Percentiles rank a stretch among this genome's conserved stretches.
These are phyloP conservation scores for Tichodroma muraria DNA, from an alignment of 2,113 vertebrate genomes.

Conservation along the genomic window DNA sequence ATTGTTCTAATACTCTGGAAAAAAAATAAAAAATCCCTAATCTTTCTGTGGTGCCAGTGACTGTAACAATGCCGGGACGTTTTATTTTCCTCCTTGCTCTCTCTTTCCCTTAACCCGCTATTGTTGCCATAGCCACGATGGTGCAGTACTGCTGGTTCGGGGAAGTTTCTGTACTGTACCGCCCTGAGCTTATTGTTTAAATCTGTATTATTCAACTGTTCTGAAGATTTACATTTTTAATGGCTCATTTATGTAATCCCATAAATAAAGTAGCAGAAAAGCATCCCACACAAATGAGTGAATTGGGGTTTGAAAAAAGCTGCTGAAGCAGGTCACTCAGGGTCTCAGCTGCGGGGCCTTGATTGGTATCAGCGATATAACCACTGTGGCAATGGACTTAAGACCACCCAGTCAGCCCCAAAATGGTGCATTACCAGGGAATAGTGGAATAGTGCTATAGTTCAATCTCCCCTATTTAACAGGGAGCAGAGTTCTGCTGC, in stretches of 20 bases:
- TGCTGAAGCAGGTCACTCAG: constrained; percentile 77
- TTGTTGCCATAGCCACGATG: constrained; percentile 77
- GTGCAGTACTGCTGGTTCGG: constrained; percentile 50
- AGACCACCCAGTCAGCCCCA: constrained; percentile 84
- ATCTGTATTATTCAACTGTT: constrained; percentile 81
- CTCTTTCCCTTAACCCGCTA: constrained; percentile 55
- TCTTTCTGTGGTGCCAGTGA: constrained; percentile 71
- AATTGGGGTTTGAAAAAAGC: constrained; percentile 75
- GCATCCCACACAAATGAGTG: constrained; percentile 80
- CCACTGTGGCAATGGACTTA: constrained; percentile 82
- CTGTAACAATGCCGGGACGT: constrained; percentile 57
- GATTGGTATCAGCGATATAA: constrained; percentile 79
- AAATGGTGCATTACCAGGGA: constrained; percentile 77
- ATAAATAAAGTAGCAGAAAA: constrained; percentile 85
- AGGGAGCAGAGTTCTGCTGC: constrained; percentile 70
- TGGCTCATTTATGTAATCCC: constrained; percentile 89
- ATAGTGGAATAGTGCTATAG: constrained; percentile 74
- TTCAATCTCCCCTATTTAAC: constrained; percentile 77
- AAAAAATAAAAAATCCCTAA: constrained; percentile 60
- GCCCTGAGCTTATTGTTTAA: constrained; percentile 77
- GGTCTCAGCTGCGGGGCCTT: constrained; percentile 84
- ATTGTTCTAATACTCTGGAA: constrained; percentile 69
- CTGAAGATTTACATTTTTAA: constrained; percentile 90
- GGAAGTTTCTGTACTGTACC: constrained; percentile 74
- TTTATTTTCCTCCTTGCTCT: constrained; percentile 66